Evolutionary conservation across 2,113 vertebrate genomes (phyloP).

Genomic region (Paracanthobrama guichenoti): DNA sequence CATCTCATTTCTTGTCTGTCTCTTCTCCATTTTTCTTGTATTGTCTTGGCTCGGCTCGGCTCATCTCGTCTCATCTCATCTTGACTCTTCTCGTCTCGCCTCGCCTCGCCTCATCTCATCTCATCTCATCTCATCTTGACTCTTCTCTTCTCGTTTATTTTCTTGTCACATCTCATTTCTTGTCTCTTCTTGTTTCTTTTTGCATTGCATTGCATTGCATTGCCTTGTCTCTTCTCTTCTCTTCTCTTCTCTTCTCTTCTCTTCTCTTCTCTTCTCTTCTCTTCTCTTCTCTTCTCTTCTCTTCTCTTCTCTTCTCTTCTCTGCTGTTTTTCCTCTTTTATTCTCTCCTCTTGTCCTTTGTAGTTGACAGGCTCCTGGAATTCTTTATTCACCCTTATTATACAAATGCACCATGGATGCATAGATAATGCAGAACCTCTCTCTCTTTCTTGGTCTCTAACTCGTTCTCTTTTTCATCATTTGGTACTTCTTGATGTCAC

Average conservation of each 20-base stretch:
- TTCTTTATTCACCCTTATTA: constrained; percentile 30
- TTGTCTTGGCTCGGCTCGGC: too few relatives aligned
- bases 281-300: neutral
- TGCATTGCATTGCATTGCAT: neutral
- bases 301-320: neutral
- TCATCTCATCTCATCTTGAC: too few relatives aligned
- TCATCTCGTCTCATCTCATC: neutral
- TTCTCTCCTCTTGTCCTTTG: neutral
- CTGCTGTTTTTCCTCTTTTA: neutral
- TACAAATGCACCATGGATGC: constrained; percentile 7
- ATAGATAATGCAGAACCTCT: constrained; percentile 25
- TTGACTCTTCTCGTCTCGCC: too few relatives aligned
- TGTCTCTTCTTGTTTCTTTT: neutral
- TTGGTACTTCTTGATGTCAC: constrained; percentile 36
- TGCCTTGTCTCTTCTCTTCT: neutral
- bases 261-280: neutral
- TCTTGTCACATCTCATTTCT: neutral
- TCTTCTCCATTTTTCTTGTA: too few relatives aligned
- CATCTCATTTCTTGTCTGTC: too few relatives aligned
- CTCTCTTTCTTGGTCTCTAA: constrained; percentile 13
- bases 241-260: neutral
- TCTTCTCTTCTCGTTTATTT: neutral
- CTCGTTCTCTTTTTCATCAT: constrained; percentile 45
- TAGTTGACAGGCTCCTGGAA: constrained; percentile 14
- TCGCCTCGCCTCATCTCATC: too few relatives aligned